Evolutionary conservation across 2,797 vertebrate species (phyloP).

Genomic region (Typhlichthys subterraneus): DNA sequence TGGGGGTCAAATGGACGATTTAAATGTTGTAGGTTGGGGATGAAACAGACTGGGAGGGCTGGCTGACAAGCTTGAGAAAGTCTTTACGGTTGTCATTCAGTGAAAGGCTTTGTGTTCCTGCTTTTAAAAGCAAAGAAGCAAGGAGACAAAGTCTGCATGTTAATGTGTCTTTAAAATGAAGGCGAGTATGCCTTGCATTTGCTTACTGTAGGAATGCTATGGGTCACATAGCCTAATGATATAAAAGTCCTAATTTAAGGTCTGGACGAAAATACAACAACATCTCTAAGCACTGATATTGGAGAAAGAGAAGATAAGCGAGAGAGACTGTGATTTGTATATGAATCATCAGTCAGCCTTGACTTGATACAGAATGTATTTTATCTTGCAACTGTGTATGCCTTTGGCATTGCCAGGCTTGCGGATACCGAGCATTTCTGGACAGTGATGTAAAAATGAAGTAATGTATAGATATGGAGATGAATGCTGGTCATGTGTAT

Average conservation of each 20-base stretch:
- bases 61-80: slow-evolving; percentile 71
- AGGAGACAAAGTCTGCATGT: background rate
- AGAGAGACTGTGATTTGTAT: background rate
- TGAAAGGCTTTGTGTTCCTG: slow-evolving; percentile 24
- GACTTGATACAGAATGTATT: background rate
- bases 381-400: background rate
- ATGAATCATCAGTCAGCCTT: background rate
- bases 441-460: background rate
- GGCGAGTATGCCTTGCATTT: background rate
- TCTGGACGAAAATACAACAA: background rate
- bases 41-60: slow-evolving; percentile 49
- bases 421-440: slow-evolving; percentile 27
- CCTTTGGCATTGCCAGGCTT: slow-evolving; percentile 9
- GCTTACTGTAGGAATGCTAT: background rate
- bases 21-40: slow-evolving; percentile 58
- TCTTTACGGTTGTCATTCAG: slow-evolving; percentile 26
- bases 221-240: background rate
- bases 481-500: slow-evolving; percentile 19
- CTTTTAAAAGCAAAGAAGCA: slow-evolving; percentile 7
- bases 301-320: too few relatives aligned
- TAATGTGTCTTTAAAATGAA: slow-evolving; percentile 2
- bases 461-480: slow-evolving; percentile 16
- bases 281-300: background rate
- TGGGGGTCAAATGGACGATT: slow-evolving; percentile 43
- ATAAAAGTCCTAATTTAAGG: background rate